Evolutionary conservation across 1,140 invertebrate genomes (phyloP).

Genomic region (Nephila pilipes): DNA sequence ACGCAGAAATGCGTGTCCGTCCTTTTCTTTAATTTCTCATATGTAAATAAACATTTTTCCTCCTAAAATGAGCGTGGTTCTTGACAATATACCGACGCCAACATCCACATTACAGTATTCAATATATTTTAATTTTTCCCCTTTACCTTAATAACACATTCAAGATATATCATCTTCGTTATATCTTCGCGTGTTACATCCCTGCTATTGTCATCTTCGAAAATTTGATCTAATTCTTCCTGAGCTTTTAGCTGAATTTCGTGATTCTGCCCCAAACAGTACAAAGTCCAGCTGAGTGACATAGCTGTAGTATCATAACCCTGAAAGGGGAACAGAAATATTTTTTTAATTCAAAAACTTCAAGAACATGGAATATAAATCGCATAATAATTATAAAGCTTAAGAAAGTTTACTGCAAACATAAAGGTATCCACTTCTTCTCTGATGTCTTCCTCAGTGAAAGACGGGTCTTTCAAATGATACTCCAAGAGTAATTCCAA

Average conservation of each 20-base stretch:
- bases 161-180: slow-evolving; percentile 86
- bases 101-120: not conserved
- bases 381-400: no score
- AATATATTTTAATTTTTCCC: not conserved
- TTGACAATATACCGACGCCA: no score
- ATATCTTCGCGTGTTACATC: slow-evolving; percentile 83
- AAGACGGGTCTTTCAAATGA: slow-evolving; percentile 72
- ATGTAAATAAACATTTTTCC: no score
- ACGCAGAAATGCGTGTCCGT: no score
- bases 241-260: slow-evolving; percentile 81
- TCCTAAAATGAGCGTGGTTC: no score
- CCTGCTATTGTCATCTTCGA: slow-evolving; percentile 80
- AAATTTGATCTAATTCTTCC: slow-evolving; percentile 81
- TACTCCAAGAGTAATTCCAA: slow-evolving; percentile 92
- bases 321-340: not conserved
- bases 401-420: slow-evolving; percentile 81
- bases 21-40: no score
- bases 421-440: slow-evolving; percentile 85
- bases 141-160: slow-evolving; percentile 86
- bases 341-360: not conserved
- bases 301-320: slow-evolving; percentile 79
- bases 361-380: no score
- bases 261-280: slow-evolving; percentile 80
- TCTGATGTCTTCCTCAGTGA: slow-evolving; percentile 80
- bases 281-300: slow-evolving; percentile 79